Evolutionary conservation across 2,888 invertebrate species (phyloP), one percentile per base, ranked within the genome.

Genomic region (Lapara coniferarum): DNA sequence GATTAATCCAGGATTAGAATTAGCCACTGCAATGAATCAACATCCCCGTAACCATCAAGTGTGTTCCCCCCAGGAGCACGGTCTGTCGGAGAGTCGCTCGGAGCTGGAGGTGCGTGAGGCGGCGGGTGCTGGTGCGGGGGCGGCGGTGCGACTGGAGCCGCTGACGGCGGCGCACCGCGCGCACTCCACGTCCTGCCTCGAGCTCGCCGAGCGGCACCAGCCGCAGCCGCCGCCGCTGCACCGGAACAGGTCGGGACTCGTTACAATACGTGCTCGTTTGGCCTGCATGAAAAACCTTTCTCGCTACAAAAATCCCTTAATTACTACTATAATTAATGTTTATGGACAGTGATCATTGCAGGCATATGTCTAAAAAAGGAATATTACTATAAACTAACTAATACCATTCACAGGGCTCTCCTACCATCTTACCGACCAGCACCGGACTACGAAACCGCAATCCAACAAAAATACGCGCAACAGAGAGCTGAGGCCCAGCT

Each of bases 371-470:
- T 37, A 37, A 37, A 37, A 37, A 37, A 37, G 37, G 5, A 37
- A 8, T 37, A 37, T 3, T 37, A 37, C 4, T 3, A 37, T 37
- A 37, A 53, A 53, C 14, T 53, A 7, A 53, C 2, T 53, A 16
- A 7, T 0, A 12, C 13, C 16, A 2, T 46, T 80, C 89, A 93
- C 77, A 96, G 97, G 80, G 96, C 97, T 16, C 94, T 97, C 74
- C 87, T 97, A n/a, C 97, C 98, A 0, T 96, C 96, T 0, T 98
- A 98, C 86, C 95, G 98, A 3, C 97, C 97, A 0, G 98, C 98
- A 1, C 99, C 99, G 0, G 98, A 98, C 90, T 99, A 99, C 88
- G 98, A 98, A 85, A 98, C 98, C 0, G 98, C 98, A 14, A 95
- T 99, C 72, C 97, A 97, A 85, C 96, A 97, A 80, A 98, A 98